Base-by-base conservation (phyloP, 2,888 invertebrate genomes). In the Drosophila ustulata region DNA sequence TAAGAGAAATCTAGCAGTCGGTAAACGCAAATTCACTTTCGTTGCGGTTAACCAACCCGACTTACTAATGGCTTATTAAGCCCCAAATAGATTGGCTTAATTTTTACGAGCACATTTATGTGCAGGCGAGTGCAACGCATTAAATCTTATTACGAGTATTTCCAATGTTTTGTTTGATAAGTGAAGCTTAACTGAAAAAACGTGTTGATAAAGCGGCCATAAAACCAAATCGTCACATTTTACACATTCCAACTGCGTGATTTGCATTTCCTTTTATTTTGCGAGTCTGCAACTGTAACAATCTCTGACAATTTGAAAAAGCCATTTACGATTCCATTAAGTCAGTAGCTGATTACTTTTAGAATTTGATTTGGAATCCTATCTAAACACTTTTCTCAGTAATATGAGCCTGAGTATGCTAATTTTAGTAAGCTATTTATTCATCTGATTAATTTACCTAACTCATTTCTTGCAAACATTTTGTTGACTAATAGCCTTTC, bases 1-100 rank as follows among this genome's bases (percentile, higher is more conserved):
- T 73, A 34, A 84, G 83, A 78, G 83, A 84, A 84, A 84, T 87
- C 83, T 71, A 73, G 41, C 55, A 65, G 56, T 25, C 46, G 58
- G 63, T 51, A 61, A 78, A 68, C 76, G 55, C 66, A 66, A 85
- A 82, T 80, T 88, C 86, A 82, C 88, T 84, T 84, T 85, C 86
- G 72, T 85, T 85, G 88, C 84, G 84, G 84, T 73, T 88, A 88
- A 85, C 88, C 82, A 84, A 85, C 83, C 61, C 71, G 78, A 71
- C 85, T 82, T 74, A 87, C 83, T 88, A 82, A 84, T 87, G 80
- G 88, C 83, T 84, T 87, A 87, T 84, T 84, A 84, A 84, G 66
- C 82, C 82, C 80, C 85, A 85, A 83, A 82, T 82, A 80, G 85
- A 85, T 87, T 78, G 85, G 58, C 68, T 83, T 84, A 75, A 70